Percentiles rank a stretch among this genome's conserved stretches.
phyloP scores from a whole-genome alignment of 2,113 vertebrate genomes.

The Archilochus colubris region DNA sequence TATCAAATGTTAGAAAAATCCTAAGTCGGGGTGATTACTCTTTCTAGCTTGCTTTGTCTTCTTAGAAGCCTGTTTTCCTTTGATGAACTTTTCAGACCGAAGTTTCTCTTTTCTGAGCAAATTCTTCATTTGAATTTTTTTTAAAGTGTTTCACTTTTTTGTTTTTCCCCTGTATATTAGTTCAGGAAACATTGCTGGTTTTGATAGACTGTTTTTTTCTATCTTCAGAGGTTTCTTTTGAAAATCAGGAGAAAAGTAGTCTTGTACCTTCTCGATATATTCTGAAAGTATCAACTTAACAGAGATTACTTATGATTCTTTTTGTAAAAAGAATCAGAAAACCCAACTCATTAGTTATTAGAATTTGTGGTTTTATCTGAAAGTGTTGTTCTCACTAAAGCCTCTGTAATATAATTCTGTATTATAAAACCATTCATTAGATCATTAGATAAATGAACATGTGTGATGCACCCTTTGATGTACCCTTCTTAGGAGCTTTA shows the following conservation, averaged over 20 bases:
- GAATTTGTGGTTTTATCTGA: slow-evolving; percentile 55
- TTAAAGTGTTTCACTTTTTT: neutral
- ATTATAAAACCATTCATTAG: slow-evolving; percentile 75
- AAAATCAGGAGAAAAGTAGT: slow-evolving; percentile 26
- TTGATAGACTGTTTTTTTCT: neutral
- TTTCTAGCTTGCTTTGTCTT: neutral
- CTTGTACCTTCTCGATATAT: neutral
- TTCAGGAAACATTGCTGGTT: slow-evolving; percentile 1
- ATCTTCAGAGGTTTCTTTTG: neutral
- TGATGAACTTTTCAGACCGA: neutral
- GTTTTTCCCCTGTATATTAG: neutral
- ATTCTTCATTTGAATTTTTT: neutral
- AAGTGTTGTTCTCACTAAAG: slow-evolving; percentile 38
- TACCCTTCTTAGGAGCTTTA: slow-evolving; percentile 16
- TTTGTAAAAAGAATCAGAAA: slow-evolving; percentile 70
- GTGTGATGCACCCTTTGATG: slow-evolving; percentile 44
- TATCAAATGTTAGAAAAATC: neutral
- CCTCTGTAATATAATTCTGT: slow-evolving; percentile 55
- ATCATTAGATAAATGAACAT: slow-evolving; percentile 63
- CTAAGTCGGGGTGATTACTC: rapidly evolving
- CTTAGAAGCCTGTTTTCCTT: neutral
- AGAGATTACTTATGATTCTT: slow-evolving; percentile 40
- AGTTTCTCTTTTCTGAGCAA: slow-evolving; percentile 3
- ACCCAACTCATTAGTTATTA: slow-evolving; percentile 46
- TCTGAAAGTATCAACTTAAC: neutral